These are phyloP conservation scores for Diuraphis noxia DNA, from an alignment of 1,140 invertebrate genomes.

Conservation along the genomic window DNA sequence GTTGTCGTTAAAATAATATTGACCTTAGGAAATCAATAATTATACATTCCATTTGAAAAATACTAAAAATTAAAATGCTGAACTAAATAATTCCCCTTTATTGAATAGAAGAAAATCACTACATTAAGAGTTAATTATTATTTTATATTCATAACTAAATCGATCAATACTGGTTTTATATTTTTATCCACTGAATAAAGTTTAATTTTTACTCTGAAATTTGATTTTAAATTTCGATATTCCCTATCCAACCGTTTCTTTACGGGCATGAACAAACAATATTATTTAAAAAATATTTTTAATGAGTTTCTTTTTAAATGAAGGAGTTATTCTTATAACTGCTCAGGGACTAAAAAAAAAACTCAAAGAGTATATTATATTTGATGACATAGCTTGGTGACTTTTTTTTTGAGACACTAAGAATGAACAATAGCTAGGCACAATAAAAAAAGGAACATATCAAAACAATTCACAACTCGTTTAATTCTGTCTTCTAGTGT, in stretches of 20 bases:
- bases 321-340: conserved; percentile 11
- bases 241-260: not conserved
- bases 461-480: conserved; percentile 29
- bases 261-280: not conserved
- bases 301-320: not conserved
- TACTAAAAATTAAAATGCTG: not conserved
- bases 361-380: not conserved
- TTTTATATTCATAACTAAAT: not conserved
- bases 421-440: not conserved
- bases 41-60: conserved; percentile 3
- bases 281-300: not conserved
- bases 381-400: conserved; percentile 36
- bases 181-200: not conserved
- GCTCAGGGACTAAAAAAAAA: not conserved
- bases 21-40: not conserved
- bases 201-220: not conserved
- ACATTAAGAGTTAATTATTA: not conserved
- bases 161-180: not conserved
- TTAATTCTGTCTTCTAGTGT: conserved; percentile 27
- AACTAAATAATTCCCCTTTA: not conserved
- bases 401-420: not conserved
- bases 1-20: not conserved
- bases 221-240: not conserved
- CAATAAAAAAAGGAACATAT: not conserved
- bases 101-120: not conserved